Conservation (phyloP, 2,888 invertebrate genomes). For the Calameuta idolon region DNA sequence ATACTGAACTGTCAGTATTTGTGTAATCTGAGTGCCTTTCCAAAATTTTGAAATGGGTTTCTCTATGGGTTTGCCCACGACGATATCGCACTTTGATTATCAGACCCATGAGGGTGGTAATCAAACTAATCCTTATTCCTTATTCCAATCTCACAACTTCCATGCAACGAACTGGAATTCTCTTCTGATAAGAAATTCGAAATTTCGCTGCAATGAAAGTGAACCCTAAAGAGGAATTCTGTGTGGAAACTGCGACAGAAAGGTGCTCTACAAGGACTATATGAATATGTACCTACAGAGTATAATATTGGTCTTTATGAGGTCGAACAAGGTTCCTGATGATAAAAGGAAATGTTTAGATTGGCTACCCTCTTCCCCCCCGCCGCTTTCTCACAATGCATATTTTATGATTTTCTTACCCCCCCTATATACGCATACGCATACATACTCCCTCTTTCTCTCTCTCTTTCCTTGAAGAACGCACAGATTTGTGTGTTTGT, state of each 20-base stretch:
- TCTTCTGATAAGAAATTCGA: neutral
- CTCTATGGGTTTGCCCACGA: neutral
- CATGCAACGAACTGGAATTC: neutral
- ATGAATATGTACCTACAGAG: too few relatives aligned
- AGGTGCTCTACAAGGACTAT: too few relatives aligned
- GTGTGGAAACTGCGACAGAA: neutral
- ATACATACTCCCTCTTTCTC: too few relatives aligned
- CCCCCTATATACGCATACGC: too few relatives aligned
- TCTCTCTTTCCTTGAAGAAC: too few relatives aligned
- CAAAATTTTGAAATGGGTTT: neutral
- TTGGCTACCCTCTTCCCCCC: too few relatives aligned
- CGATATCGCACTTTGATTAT: neutral
- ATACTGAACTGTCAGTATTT: neutral
- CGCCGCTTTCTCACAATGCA: too few relatives aligned
- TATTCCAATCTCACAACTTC: neutral
- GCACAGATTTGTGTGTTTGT: too few relatives aligned
- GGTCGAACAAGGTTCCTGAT: too few relatives aligned
- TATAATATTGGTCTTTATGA: too few relatives aligned
- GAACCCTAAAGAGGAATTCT: neutral
- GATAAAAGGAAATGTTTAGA: too few relatives aligned
- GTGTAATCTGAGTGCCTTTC: neutral
- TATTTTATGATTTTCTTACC: too few relatives aligned
- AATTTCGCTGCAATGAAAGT: neutral
- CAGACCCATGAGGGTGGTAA: neutral
- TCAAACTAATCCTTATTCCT: slow-evolving; percentile 5